Evolutionary conservation across 2,113 vertebrate genomes (phyloP), one percentile per base, ranked within the genome.

Genomic region (Xenopus tropicalis): DNA sequence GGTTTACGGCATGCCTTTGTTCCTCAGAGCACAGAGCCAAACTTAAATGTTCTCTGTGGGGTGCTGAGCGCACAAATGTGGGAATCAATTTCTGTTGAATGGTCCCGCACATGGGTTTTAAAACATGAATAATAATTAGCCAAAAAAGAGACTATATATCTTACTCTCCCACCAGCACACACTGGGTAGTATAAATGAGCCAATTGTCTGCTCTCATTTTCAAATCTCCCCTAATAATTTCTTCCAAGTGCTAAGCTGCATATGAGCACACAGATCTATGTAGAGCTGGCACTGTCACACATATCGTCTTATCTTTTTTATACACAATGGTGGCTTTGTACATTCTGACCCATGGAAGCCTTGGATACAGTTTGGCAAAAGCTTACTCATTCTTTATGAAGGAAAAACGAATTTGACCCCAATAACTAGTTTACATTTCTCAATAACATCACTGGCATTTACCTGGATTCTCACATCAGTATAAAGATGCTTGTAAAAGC

Each of bases 81-180:
- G 72, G 72, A 75, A 75, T 75, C 72, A 69, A 42, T 75, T 54
- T 75, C 66, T 23, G 23, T 3, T 75, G 72, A 75, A 75, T 75
- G 69, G 72, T 69, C 66, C 16, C 54, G 66, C 66, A 62, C 72
- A 75, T 75, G 72, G 29, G 62, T 75, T 75, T 62, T 67, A 43
- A 69, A 69, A 69, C 57, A 16, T 75, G 72, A 58, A 75, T 75
- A 69, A 75, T 75, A 62, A 75, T 75, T 75, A 75, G 65, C 44
- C 19, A 46, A 48, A 61, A 75, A 61, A 62, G 46, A 75, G 72
- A 58, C 19, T 54, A 75, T 75, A 75, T 75, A 75, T 69, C 56
- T 52, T 58, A 52, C 43, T 68, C 72, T 75, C 72, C 57, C 72
- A 75, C 72, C 57, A 24, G 72, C 72, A 62, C 72, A 75, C 64